A percentile compares a stretch with the other conserved stretches of the same genome.
Evolutionary conservation across 2,888 invertebrate genomes (phyloP).

Genomic region (Apamea sordens): DNA sequence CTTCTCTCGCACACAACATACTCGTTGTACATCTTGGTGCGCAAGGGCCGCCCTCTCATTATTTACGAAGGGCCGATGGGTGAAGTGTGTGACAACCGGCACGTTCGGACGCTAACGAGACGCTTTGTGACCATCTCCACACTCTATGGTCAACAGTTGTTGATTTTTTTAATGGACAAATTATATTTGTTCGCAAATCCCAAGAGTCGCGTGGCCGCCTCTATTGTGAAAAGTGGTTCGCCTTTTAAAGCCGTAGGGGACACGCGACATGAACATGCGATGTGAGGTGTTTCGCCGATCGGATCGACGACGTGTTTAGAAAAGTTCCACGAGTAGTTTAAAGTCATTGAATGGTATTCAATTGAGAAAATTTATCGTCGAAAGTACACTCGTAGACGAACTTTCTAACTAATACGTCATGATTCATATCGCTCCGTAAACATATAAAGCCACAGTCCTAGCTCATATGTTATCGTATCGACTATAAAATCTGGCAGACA

Average conservation of each 20-base stretch:
- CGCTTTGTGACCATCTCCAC: slow-evolving; percentile 89
- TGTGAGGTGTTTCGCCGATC: slow-evolving; percentile 74
- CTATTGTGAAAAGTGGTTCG: slow-evolving; percentile 79
- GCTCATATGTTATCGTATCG: slow-evolving; percentile 64
- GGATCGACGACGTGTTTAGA: slow-evolving; percentile 61
- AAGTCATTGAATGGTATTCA: slow-evolving; percentile 64
- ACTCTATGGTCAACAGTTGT: slow-evolving; percentile 86
- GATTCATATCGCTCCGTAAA: slow-evolving; percentile 56
- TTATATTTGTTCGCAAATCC: slow-evolving; percentile 85
- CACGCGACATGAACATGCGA: slow-evolving; percentile 79
- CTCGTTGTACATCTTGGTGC: slow-evolving; percentile 71
- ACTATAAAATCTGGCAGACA: slow-evolving; percentile 86
- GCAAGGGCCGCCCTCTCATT: slow-evolving; percentile 87
- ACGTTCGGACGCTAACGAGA: slow-evolving; percentile 90
- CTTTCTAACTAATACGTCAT: slow-evolving; percentile 58
- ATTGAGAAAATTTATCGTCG: slow-evolving; percentile 60
- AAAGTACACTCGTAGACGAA: slow-evolving; percentile 38
- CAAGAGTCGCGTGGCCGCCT: slow-evolving; percentile 76
- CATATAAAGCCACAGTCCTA: slow-evolving; percentile 52
- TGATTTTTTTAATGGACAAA: slow-evolving; percentile 90
- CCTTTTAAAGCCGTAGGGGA: slow-evolving; percentile 84
- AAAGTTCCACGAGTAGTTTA: slow-evolving; percentile 65
- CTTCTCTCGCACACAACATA: slow-evolving; percentile 73
- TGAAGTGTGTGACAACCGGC: slow-evolving; percentile 89
- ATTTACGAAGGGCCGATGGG: slow-evolving; percentile 90